Base-by-base conservation (phyloP, 2,888 invertebrate genomes). In the Leptopterna dolabrata region DNA sequence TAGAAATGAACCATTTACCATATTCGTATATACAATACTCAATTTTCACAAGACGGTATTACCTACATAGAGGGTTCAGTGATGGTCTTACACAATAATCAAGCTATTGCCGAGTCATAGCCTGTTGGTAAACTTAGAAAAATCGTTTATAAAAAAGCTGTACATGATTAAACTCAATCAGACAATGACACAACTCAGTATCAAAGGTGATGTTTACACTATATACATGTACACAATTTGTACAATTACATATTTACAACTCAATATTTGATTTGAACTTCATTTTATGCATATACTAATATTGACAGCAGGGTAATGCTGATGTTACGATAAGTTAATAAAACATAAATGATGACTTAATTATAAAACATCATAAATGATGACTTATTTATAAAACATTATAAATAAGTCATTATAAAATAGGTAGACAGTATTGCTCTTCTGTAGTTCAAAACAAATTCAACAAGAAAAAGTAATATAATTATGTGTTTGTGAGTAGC, bases 211-310 rank as follows among this genome's bases (percentile, higher is more conserved):
- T 36, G 63, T 63, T 63, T 63, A 63, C 63, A 63, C 63, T 63
- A 63, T 63, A 24, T 63, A 63, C 63, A 63, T 13, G 3, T 27
- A 63, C 51, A 63, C 24, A 11, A 63, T 63, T 63, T 63, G 24
- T 63, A 63, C 63, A 63, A 27, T n/a, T 63, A 63, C 27, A 19
- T 63, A 63, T 63, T 63, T 63, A 63, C 63, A 63, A 63, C 63
- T 24, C 63, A 63, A 63, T 9, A 63, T 63, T 63, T 63, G 63
- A 63, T 63, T 63, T 63, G 63, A 63, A 63, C 63, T 63, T 63
- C 63, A 7, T 63, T 24, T 63, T 63, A 63, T 63, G 63, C 63
- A 27, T 63, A 24, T 63, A 63, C 63, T 24, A 63, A 63, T n/a
- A n/a, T 19, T 9, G 63, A 63, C 13, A 63, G 63, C 63, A 27